Evolutionary conservation across 1,140 invertebrate genomes (phyloP).

Genomic region (Ostrea edulis): DNA sequence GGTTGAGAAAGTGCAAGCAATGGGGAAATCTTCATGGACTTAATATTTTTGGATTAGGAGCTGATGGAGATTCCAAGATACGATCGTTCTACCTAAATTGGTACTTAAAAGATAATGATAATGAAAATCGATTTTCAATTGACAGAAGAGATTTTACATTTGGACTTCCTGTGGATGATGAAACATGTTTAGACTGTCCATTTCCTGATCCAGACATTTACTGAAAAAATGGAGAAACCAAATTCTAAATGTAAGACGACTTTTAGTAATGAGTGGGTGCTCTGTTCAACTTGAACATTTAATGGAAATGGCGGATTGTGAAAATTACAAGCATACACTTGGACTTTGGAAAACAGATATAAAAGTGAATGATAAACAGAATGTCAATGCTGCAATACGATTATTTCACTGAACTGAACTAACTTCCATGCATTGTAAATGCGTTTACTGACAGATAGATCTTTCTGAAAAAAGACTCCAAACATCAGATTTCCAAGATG

Average conservation of each 20-base stretch:
- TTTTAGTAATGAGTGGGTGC: slow-evolving; percentile 19
- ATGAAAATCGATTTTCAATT: neutral
- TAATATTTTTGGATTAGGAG: slow-evolving; percentile 31
- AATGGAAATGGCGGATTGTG: slow-evolving; percentile 25
- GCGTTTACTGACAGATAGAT: neutral
- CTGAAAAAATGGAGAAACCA: slow-evolving; percentile 41
- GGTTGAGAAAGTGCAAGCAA: neutral
- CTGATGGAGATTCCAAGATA: slow-evolving; percentile 32
- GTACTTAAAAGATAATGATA: neutral
- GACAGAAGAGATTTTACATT: neutral
- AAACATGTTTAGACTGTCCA: neutral
- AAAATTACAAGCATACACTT: slow-evolving; percentile 23
- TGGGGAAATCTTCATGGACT: slow-evolving; percentile 10
- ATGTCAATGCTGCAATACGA: slow-evolving; percentile 39
- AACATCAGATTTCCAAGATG: too few species aligned
- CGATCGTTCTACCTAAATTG: neutral
- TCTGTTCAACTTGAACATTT: slow-evolving; percentile 28
- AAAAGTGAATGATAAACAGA: slow-evolving; percentile 38
- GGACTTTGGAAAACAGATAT: slow-evolving; percentile 42
- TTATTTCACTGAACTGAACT: neutral
- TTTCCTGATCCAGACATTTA: slow-evolving; percentile 30
- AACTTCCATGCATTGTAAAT: slow-evolving; percentile 18
- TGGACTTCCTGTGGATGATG: neutral
- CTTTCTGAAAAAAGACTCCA: too few species aligned
- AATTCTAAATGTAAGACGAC: slow-evolving; percentile 31